Evolutionary conservation across 2,797 vertebrate genomes (phyloP).

Genomic region (Tolypeutes matacus): DNA sequence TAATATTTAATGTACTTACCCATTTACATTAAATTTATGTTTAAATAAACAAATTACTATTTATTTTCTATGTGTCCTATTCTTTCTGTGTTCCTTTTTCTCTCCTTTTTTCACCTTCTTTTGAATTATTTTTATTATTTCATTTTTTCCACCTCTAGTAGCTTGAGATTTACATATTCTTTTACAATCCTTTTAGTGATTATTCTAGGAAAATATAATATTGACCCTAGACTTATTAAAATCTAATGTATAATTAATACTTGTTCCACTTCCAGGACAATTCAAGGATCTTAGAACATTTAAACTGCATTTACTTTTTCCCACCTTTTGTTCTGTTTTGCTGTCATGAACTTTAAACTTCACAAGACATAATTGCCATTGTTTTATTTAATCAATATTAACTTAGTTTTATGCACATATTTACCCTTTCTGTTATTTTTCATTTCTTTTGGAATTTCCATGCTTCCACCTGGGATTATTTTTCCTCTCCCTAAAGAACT

Average conservation of each 20-base stretch:
- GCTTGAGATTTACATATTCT: not conserved
- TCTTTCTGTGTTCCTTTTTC: not conserved
- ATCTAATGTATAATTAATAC: not conserved
- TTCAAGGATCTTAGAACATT: not conserved
- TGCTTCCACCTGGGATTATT: not conserved
- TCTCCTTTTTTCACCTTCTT: not conserved
- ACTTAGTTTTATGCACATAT: not conserved
- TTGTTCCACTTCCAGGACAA: not conserved
- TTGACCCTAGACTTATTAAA: not conserved
- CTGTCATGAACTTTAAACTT: not conserved
- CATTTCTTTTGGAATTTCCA: not conserved
- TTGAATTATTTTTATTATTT: conserved; percentile 48
- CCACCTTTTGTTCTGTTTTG: not conserved
- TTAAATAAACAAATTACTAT: not conserved
- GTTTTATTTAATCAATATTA: not conserved
- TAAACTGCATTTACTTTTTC: not conserved
- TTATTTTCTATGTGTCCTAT: not conserved
- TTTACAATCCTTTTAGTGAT: not conserved
- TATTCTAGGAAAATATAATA: not conserved
- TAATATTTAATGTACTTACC: not conserved
- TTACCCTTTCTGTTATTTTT: not conserved
- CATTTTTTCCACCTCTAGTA: not conserved
- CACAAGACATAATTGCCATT: not conserved
- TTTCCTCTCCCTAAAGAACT: not conserved
- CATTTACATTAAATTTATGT: not conserved